Evolutionary conservation across 1,140 invertebrate genomes (phyloP), one percentile per base, ranked within the genome.

Genomic region (Chrysomallon squamiferum): DNA sequence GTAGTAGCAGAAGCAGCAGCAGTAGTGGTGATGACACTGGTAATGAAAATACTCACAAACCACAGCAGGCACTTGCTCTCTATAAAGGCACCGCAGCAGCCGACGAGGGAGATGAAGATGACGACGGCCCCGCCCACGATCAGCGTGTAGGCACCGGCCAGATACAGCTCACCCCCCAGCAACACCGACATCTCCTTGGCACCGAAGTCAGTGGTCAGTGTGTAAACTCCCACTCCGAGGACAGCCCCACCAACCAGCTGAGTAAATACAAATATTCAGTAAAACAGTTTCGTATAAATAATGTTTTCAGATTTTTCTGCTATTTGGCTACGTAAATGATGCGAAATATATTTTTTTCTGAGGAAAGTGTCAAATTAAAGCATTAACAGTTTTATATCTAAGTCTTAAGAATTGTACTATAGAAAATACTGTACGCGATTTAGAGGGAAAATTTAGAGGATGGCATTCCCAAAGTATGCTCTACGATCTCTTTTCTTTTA

Each of bases 181-280:
- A 76, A 35, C 15, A 60, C 60, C 1, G 71, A 68, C 30, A 74
- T 20, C 18, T 72, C 60, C 33, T 65, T 61, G 11, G 69, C 69
- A 2, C 71, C 76, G 68, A 73, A 75, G 45, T 76, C 72, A 1
- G 72, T 70, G 3, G 91, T 81, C 5, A 93, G 87, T 0, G 90
- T 92, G 91, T 92, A 93, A 30, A 93, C 84, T 22, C 91, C 91
- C 22, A 93, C 90, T 22, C 88, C 88, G 33, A 93, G 84, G 7
- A 93, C 90, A 7, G 89, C 90, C 1, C 88, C 75, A 33, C 92
- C 92, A 65, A 91, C 90, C 64, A 93, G 83, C 92, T 93, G 85
- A 45, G 89, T 88, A 58, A 62, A 74, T 69, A 29, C 59, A 22
- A 47, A 59, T 38, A 15, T 32, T 2, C 52, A 56, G 15, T 4